Conservation (phyloP, 2,113 vertebrate species). For the Carettochelys insculpta region DNA sequence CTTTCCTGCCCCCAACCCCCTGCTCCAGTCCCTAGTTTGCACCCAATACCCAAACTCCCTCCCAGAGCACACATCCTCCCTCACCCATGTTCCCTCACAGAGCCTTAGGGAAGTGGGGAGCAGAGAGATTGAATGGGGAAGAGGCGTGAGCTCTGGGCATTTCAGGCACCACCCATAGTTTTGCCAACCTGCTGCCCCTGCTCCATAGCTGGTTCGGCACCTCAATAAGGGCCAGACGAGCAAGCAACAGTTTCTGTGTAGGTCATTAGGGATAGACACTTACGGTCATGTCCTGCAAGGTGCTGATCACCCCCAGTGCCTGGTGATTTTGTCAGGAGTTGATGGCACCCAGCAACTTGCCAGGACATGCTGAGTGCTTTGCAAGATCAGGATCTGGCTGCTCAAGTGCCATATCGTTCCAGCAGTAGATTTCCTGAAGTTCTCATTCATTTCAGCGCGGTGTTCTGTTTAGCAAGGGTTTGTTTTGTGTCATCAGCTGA, state of each 20-base stretch:
- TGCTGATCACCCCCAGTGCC: background rate
- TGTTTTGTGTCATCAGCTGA: too few species aligned
- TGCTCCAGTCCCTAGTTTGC: too few species aligned
- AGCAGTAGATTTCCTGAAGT: background rate
- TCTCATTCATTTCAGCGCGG: background rate
- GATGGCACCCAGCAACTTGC: background rate
- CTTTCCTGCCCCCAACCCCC: too few species aligned
- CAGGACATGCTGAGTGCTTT: background rate
- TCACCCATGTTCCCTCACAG: too few species aligned
- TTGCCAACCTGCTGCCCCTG: too few species aligned
- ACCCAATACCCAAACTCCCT: too few species aligned
- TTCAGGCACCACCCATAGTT: too few species aligned
- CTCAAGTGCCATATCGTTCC: background rate
- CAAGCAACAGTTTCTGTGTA: background rate
- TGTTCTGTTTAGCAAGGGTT: background rate
- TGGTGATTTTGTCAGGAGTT: too few species aligned
- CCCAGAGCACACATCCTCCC: too few species aligned
- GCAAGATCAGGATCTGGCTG: background rate
- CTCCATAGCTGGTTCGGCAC: background rate
- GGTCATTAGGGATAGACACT: background rate
- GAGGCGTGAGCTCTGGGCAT: too few species aligned
- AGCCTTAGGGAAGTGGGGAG: too few species aligned
- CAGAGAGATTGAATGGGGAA: too few species aligned
- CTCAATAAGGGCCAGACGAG: background rate
- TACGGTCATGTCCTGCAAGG: background rate